Percentiles rank a stretch among this genome's conserved stretches.
phyloP scores from a whole-genome alignment of 2,797 vertebrate species.

The Limnodromus scolopaceus region DNA sequence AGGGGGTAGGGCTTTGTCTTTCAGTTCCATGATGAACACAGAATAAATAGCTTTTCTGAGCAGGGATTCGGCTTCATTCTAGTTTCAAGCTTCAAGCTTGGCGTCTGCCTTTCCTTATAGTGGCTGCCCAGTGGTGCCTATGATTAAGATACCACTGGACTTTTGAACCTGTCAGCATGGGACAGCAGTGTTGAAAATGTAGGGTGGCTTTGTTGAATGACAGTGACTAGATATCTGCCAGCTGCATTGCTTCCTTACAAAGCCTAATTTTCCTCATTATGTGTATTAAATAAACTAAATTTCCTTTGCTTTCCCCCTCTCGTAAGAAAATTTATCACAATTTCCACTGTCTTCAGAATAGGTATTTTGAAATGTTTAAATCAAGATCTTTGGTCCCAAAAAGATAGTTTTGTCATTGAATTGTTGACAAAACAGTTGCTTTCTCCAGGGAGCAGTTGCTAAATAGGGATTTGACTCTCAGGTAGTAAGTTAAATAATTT shows the following conservation, averaged over 20 bases:
- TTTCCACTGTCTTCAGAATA: not conserved
- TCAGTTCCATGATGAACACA: not conserved
- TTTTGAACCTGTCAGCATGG: not conserved
- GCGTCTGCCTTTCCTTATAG: not conserved
- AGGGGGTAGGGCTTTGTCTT: not conserved
- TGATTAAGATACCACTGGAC: not conserved
- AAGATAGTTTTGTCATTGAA: not conserved
- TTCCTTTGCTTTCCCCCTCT: not conserved
- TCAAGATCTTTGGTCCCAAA: not conserved
- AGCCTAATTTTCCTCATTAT: not conserved
- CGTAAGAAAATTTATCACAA: not conserved
- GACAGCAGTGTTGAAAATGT: not conserved
- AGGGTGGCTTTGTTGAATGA: not conserved
- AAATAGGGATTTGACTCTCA: not conserved
- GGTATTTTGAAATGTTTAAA: not conserved
- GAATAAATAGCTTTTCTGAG: not conserved
- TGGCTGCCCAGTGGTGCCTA: not conserved
- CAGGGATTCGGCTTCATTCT: fast-evolving
- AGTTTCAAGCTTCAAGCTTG: not conserved
- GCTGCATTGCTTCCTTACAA: not conserved
- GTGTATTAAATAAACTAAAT: not conserved
- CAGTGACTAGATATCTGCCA: not conserved
- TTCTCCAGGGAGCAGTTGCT: not conserved
- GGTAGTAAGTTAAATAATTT: slow-evolving; percentile 1
- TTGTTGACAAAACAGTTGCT: not conserved